Evolutionary conservation across 2,113 vertebrate species (phyloP).

Genomic region (Saccopteryx leptura): DNA sequence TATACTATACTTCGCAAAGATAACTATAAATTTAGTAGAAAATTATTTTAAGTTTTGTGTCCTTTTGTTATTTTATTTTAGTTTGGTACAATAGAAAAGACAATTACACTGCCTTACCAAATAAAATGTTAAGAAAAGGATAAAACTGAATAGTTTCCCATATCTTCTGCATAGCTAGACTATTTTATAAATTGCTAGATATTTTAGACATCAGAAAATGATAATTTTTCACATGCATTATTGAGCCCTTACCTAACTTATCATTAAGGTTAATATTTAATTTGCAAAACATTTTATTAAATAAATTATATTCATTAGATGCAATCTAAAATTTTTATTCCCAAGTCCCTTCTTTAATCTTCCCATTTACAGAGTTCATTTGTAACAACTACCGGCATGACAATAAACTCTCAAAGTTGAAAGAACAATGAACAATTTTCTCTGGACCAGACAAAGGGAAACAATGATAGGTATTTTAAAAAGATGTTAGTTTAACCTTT

Average conservation of each 20-base stretch:
- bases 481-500: conserved; percentile 77
- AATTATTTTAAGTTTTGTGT: conserved; percentile 25
- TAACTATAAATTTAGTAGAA: conserved; percentile 5
- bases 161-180: not conserved
- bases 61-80: conserved; percentile 38
- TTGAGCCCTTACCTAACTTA: not conserved
- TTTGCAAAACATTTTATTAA: conserved; percentile 44
- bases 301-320: not conserved
- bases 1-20: not conserved
- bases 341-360: conserved; percentile 15
- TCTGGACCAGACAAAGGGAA: conserved; percentile 43
- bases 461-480: conserved; percentile 65
- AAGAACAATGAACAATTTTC: conserved; percentile 45
- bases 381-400: not conserved
- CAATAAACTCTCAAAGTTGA: conserved; percentile 35
- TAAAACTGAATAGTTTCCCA: not conserved
- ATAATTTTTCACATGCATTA: conserved; percentile 32
- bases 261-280: not conserved
- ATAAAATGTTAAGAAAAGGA: conserved; percentile 30
- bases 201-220: conserved; percentile 27
- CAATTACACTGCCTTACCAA: not conserved
- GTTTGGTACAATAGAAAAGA: conserved; percentile 8
- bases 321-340: conserved; percentile 22
- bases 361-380: not conserved
- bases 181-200: conserved; percentile 51